Base-by-base conservation (phyloP, 2,888 invertebrate species). In the Tridacna crocea region DNA sequence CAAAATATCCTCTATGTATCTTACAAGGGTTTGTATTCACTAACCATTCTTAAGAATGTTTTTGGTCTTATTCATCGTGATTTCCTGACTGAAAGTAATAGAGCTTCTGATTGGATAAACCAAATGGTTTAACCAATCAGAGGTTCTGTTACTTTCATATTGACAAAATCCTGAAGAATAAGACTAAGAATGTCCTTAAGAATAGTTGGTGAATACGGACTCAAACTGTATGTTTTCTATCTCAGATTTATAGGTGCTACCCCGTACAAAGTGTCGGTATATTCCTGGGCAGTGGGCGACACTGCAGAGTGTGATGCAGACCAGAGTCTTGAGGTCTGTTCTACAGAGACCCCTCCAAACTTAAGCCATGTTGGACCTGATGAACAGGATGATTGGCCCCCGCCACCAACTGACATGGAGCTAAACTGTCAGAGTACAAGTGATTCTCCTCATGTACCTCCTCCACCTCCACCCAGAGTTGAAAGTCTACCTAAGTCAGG, bases 221-320 rank as follows among this genome's bases (percentile, higher is more conserved):
- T 8, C 8, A 2, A 36, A 4, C 8, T 36, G 36, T 36, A 4
- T 27, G 11, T 12, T n/a, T 47, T 46, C n/a, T 46, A 47, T 58
- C 58, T 58, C 73, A 73, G 73, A 22, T 73, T 73, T 27, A 58
- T 36, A 60, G 58, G 58, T 58, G 73, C 73, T 26, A 58, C 77
- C 19, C 87, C 85, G 0, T 88, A 87, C 75, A 85, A 86, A 66
- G 87, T 88, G 36, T 87, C 87, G 15, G 82, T 85, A 26, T 82
- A 79, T 66, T 84, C 87, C 13, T 88, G 88, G 88, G 83, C 82
- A n/a, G 73, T 80, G 17, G 47, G 58, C n/a, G 76, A 79, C n/a
- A 46, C 70, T 4, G 61, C 22, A 26, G 68, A 74, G 48, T 48
- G 51, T 36, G 58, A 72, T 27, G 46, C 77, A 24, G 63, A 76